These are phyloP conservation scores for Gobiocypris rarus DNA, from an alignment of 2,113 vertebrate species.

Conservation along the genomic window DNA sequence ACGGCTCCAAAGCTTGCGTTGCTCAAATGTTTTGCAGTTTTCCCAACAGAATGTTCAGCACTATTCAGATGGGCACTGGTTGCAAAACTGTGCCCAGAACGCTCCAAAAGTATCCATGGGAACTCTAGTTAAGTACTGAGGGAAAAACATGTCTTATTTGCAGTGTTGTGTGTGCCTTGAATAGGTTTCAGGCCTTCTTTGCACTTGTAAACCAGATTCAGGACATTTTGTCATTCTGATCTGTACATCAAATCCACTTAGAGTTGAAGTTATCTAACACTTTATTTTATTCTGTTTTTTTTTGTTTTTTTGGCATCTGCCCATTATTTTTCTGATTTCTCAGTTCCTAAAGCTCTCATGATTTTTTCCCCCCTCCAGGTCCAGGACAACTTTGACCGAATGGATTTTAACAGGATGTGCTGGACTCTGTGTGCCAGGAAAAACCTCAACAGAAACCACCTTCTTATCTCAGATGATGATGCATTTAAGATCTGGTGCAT, in stretches of 20 bases:
- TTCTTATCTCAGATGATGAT: constrained; percentile 87
- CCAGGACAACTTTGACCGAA: constrained; percentile 88
- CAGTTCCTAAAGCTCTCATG: not conserved
- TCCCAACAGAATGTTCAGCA: constrained; percentile 35
- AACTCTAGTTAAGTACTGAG: constrained; percentile 56
- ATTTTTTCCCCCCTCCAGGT: constrained; percentile 76
- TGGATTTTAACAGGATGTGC: constrained; percentile 97
- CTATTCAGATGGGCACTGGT: constrained; percentile 47
- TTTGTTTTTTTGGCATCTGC: not conserved
- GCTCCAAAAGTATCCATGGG: constrained; percentile 65
- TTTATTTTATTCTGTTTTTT: not conserved
- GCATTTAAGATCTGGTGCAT: constrained; percentile 97
- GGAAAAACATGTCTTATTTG: constrained; percentile 60
- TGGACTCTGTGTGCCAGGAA: constrained; percentile 94
- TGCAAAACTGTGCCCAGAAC: constrained; percentile 42
- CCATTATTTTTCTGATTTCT: not conserved
- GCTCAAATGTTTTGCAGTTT: constrained; percentile 18
- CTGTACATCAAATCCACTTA: not conserved
- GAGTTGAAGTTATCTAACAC: not conserved
- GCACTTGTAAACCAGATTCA: constrained; percentile 26
- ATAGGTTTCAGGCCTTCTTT: constrained; percentile 20
- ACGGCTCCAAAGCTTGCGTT: not conserved
- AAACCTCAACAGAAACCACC: constrained; percentile 82
- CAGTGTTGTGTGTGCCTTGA: constrained; percentile 56
- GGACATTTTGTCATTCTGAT: constrained; percentile 18